These are phyloP conservation scores for Dioctria linearis DNA, from an alignment of 2,888 invertebrate genomes.

Conservation along the genomic window DNA sequence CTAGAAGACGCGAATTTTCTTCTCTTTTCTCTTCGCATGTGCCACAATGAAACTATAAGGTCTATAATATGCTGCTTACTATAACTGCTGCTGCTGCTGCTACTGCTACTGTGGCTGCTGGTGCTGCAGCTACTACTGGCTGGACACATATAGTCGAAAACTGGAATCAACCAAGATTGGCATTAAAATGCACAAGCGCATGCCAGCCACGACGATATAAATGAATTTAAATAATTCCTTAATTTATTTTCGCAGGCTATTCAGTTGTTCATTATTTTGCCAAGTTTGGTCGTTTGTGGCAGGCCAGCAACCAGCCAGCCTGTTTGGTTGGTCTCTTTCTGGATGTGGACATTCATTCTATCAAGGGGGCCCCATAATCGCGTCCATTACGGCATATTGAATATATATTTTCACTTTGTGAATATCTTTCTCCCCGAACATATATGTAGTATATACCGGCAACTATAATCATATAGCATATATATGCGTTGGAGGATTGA, in stretches of 20 bases:
- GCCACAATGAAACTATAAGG: background rate
- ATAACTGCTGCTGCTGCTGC: background rate
- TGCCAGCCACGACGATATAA: constrained; percentile 20
- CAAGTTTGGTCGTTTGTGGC: constrained; percentile 3
- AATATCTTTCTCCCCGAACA: background rate
- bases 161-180: constrained; percentile 43
- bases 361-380: constrained; percentile 18
- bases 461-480: background rate
- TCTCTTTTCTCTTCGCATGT: background rate
- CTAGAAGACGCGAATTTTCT: background rate
- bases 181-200: constrained; percentile 43
- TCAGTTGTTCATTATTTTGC: constrained; percentile 43
- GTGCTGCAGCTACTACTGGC: background rate
- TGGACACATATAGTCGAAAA: constrained; percentile 34
- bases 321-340: background rate
- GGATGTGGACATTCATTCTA: constrained; percentile 16
- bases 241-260: constrained; percentile 37
- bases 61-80: too few species aligned
- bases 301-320: background rate
- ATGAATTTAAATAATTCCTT: constrained; percentile 52
- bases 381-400: constrained; percentile 7
- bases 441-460: constrained; percentile 14
- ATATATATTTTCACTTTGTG: background rate
- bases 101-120: too few species aligned
- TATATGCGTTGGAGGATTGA: constrained; percentile 53